These are phyloP conservation scores for Anoplopoma fimbria DNA, from an alignment of 2,113 vertebrate species.

Conservation along the genomic window DNA sequence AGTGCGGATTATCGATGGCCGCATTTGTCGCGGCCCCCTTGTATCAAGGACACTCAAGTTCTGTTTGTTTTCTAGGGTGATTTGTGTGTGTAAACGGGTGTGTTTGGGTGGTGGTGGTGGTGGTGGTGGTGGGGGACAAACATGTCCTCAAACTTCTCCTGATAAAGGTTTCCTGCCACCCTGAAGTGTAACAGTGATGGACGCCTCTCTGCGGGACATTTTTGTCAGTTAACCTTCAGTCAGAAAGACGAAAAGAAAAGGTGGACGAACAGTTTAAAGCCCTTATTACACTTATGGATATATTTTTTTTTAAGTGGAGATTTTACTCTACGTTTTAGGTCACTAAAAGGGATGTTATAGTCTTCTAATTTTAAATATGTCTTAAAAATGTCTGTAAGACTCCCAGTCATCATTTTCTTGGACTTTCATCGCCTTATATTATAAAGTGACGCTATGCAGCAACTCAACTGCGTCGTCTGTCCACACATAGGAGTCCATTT, in stretches of 20 bases:
- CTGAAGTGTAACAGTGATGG: neutral
- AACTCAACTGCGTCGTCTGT: too few species aligned
- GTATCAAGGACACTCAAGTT: conserved; percentile 57
- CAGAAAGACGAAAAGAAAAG: neutral
- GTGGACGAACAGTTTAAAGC: neutral
- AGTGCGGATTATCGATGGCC: conserved; percentile 64
- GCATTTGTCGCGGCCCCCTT: conserved; percentile 22
- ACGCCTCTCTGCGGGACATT: neutral
- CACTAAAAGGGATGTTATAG: too few species aligned
- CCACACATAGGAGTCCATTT: too few species aligned
- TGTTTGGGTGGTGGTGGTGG: neutral
- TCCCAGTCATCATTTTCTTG: too few species aligned
- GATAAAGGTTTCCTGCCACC: conserved; percentile 22
- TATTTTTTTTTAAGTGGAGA: too few species aligned
- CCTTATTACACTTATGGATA: too few species aligned
- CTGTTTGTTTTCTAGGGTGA: conserved; percentile 21
- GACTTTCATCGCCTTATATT: too few species aligned
- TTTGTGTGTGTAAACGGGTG: neutral
- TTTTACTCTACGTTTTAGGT: too few species aligned
- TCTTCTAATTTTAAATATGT: too few species aligned
- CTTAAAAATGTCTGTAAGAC: too few species aligned
- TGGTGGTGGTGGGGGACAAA: neutral
- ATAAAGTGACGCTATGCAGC: too few species aligned
- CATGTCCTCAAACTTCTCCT: conserved; percentile 37
- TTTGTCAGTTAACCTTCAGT: conserved; percentile 10